Conservation (phyloP, 2,888 invertebrate species). For the Ornithoptera priamus region DNA sequence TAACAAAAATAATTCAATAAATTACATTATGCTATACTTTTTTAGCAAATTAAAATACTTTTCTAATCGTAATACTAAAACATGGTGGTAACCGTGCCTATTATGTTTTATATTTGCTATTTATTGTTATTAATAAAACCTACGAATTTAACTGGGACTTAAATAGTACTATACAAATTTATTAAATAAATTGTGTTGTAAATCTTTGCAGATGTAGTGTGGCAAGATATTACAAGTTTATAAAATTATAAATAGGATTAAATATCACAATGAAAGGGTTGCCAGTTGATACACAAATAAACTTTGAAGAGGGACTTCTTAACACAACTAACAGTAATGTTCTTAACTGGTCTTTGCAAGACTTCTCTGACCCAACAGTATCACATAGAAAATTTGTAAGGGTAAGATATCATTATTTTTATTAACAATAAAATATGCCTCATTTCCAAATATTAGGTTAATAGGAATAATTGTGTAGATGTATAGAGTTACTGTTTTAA, state of each 20-base stretch:
- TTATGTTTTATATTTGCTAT: too few species aligned
- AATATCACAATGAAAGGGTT: conserved; percentile 26
- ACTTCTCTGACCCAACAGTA: conserved; percentile 40
- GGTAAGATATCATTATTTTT: conserved; percentile 43
- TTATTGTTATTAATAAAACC: too few species aligned
- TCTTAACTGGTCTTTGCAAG: conserved; percentile 9
- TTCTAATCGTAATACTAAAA: too few species aligned
- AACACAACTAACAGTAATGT: conserved; percentile 11
- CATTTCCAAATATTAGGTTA: too few species aligned
- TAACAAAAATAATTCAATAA: too few species aligned
- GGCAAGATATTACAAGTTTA: neutral
- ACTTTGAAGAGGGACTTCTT: conserved; percentile 26
- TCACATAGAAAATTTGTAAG: conserved; percentile 66
- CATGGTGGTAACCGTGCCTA: too few species aligned
- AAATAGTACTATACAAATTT: too few species aligned
- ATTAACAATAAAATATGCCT: neutral
- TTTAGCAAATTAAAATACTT: too few species aligned
- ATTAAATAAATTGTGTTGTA: neutral
- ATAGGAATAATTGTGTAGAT: neutral
- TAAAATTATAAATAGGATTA: neutral
- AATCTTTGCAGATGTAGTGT: conserved; percentile 19
- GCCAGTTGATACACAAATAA: conserved; percentile 27
- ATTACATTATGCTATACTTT: too few species aligned
- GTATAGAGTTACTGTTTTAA: neutral
- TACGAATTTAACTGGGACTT: too few species aligned